Evolutionary conservation across 2,113 vertebrate genomes (phyloP).

Genomic region (Microcebus tavaratra): DNA sequence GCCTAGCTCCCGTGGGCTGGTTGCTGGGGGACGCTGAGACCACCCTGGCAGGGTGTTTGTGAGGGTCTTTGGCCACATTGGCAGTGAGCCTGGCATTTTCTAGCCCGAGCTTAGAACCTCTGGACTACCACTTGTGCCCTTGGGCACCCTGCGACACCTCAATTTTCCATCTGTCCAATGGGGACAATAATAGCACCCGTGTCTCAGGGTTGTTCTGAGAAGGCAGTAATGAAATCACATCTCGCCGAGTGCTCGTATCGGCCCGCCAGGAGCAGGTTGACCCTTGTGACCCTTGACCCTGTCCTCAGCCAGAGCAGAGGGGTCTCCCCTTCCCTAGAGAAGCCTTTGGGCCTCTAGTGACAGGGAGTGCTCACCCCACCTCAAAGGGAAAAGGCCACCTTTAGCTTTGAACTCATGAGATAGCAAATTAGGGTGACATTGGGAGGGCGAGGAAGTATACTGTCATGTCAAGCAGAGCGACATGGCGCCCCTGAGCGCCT

Average conservation of each 20-base stretch:
- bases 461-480: rapidly evolving
- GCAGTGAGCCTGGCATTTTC: not conserved
- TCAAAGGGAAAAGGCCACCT: not conserved
- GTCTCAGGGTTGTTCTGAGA: not conserved
- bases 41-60: too few species aligned
- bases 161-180: not conserved
- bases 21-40: not conserved
- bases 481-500: rapidly evolving
- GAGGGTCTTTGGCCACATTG: not conserved
- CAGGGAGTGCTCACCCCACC: not conserved
- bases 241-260: too few species aligned
- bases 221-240: not conserved
- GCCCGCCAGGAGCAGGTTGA: not conserved
- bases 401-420: not conserved
- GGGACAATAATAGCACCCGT: rapidly evolving
- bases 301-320: not conserved
- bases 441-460: not conserved
- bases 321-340: not conserved
- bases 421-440: rapidly evolving
- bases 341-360: not conserved
- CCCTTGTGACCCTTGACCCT: not conserved
- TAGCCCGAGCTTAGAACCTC: not conserved
- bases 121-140: too few species aligned
- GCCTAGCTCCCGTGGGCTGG: rapidly evolving
- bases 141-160: not conserved